These are phyloP conservation scores for Conchocele bisecta DNA, from an alignment of 2,888 invertebrate genomes.

Conservation along the genomic window DNA sequence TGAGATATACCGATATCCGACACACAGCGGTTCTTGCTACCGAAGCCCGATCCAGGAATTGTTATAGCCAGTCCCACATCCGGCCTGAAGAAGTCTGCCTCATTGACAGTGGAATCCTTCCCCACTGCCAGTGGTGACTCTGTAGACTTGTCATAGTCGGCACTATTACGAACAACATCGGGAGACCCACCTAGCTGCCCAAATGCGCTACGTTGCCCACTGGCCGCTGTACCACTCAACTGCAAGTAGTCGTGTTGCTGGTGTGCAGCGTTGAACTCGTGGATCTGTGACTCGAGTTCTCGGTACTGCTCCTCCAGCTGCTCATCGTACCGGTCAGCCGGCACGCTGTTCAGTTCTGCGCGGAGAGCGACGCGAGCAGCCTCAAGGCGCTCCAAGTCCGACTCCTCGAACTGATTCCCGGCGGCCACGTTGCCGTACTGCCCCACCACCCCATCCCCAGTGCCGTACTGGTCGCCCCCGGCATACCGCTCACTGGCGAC, in stretches of 20 bases:
- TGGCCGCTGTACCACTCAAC: neutral
- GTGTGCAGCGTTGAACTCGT: conserved; percentile 36
- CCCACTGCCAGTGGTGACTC: no score
- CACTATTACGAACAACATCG: conserved; percentile 11
- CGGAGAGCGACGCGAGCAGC: conserved; percentile 80
- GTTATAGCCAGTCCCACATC: conserved; percentile 52
- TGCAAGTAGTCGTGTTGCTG: no score
- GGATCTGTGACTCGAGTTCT: conserved; percentile 33
- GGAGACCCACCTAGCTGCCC: conserved; percentile 7
- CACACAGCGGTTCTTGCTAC: conserved; percentile 40
- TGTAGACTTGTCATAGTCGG: neutral
- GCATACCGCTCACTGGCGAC: conserved; percentile 2
- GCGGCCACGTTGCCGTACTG: conserved; percentile 8
- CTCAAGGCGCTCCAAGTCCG: conserved; percentile 80
- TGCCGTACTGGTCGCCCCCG: no score
- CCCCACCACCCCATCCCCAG: no score
- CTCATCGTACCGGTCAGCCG: conserved; percentile 48
- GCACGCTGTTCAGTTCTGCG: conserved; percentile 77
- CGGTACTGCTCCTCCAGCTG: conserved; percentile 49
- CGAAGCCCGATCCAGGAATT: conserved; percentile 35
- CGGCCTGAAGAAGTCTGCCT: conserved; percentile 29
- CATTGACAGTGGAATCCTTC: no score
- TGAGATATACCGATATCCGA: no score
- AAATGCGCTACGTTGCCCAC: neutral
- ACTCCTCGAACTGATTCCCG: conserved; percentile 61